These are phyloP conservation scores for Drosophila infuscata DNA, from an alignment of 2,888 invertebrate species.

Conservation along the genomic window DNA sequence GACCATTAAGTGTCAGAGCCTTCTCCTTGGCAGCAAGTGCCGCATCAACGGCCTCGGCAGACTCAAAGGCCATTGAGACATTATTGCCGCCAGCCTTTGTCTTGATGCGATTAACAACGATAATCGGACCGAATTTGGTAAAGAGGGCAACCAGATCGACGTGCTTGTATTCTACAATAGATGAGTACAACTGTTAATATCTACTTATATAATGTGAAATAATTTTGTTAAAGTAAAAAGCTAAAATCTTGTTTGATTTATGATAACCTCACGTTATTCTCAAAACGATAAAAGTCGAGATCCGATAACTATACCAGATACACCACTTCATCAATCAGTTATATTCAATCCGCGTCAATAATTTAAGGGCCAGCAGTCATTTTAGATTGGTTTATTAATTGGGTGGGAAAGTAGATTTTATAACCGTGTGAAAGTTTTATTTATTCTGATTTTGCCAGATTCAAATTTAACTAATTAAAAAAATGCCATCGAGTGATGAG, in stretches of 20 bases:
- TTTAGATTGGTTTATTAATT: too few relatives aligned
- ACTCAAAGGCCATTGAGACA: constrained; percentile 60
- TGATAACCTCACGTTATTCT: background rate
- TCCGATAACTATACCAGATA: background rate
- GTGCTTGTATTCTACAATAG: constrained; percentile 59
- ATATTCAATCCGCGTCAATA: too few relatives aligned
- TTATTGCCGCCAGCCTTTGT: constrained; percentile 26
- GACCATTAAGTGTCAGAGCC: constrained; percentile 50
- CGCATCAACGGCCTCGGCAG: constrained; percentile 56
- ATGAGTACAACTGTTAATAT: background rate
- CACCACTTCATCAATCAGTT: too few relatives aligned
- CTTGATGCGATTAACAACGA: constrained; percentile 46
- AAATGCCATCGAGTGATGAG: too few relatives aligned
- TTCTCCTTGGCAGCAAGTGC: constrained; percentile 63
- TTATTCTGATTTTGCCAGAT: too few relatives aligned
- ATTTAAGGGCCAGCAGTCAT: too few relatives aligned
- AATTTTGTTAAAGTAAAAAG: too few relatives aligned
- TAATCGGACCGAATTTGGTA: constrained; percentile 71
- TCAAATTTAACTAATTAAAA: too few relatives aligned
- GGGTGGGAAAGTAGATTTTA: background rate
- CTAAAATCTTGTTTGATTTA: background rate
- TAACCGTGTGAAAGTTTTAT: background rate
- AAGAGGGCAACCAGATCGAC: constrained; percentile 66
- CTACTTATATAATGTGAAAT: too few relatives aligned
- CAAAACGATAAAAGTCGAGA: background rate